Evolutionary conservation across 2,797 vertebrate genomes (phyloP).

Genomic region (Clangula hyemalis): DNA sequence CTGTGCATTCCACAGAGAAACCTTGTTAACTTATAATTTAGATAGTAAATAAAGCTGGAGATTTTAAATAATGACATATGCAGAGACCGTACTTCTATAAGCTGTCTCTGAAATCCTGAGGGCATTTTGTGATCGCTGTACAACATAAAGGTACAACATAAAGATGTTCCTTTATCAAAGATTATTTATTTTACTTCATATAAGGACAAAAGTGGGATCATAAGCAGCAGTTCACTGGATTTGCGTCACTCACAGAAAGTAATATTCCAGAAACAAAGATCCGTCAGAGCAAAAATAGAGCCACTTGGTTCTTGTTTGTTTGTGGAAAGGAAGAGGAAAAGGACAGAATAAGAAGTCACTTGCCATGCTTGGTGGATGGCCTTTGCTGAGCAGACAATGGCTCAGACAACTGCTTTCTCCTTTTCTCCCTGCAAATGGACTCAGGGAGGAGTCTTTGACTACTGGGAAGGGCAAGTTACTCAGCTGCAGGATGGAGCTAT

Average conservation of each 20-base stretch:
- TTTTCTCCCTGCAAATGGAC: neutral
- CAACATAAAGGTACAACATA: neutral
- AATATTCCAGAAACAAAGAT: neutral
- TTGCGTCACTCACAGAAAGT: neutral
- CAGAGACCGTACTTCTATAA: neutral
- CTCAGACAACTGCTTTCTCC: neutral
- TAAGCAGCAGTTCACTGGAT: neutral
- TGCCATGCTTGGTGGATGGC: fast-evolving
- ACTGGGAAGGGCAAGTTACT: neutral
- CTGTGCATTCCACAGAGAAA: neutral
- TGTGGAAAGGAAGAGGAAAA: neutral
- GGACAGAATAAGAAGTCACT: neutral
- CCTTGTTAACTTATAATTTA: neutral
- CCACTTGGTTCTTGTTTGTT: neutral
- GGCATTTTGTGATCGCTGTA: neutral
- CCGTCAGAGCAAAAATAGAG: neutral
- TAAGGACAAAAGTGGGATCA: neutral
- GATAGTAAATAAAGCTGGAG: neutral
- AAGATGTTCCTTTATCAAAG: neutral
- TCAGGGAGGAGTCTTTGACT: neutral
- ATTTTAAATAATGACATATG: neutral
- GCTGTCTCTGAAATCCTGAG: neutral
- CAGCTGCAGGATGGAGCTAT: neutral
- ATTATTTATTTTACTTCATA: neutral
- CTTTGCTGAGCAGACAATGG: neutral